Evolutionary conservation across 1,140 invertebrate genomes (phyloP).

Genomic region (Lordiphosa collinella): DNA sequence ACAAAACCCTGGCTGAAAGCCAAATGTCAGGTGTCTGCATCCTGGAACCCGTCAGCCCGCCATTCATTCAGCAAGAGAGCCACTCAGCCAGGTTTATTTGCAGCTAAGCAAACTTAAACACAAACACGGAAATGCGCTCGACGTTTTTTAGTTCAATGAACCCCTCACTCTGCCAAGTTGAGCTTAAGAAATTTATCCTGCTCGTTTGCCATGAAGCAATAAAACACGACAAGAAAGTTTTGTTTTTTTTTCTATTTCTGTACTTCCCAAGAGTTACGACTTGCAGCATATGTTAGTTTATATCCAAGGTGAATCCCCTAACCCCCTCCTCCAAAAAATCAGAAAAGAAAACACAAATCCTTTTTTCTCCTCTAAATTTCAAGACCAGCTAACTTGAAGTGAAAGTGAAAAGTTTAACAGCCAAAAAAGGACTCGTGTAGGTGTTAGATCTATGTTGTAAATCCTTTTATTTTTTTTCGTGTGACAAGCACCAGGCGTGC

Average conservation of each 20-base stretch:
- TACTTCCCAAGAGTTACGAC: conserved; percentile 30
- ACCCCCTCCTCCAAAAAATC: not conserved
- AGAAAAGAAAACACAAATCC: not conserved
- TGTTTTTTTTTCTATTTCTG: conserved; percentile 16
- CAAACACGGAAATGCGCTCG: conserved; percentile 60
- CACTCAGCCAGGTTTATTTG: conserved; percentile 65
- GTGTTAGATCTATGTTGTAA: conserved; percentile 51
- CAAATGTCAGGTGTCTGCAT: conserved; percentile 1
- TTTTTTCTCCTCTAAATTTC: not conserved
- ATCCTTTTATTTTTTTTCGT: conserved; percentile 38
- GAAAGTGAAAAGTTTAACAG: conserved; percentile 57
- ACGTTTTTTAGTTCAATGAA: conserved; percentile 65
- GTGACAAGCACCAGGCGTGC: conserved; percentile 33
- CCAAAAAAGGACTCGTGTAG: conserved; percentile 19
- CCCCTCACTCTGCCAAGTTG: conserved; percentile 26
- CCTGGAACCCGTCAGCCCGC: not conserved
- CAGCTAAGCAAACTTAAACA: conserved; percentile 50
- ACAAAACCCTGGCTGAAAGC: conserved; percentile 4
- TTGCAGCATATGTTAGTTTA: conserved; percentile 48
- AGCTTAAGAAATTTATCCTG: conserved; percentile 6
- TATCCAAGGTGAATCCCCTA: conserved; percentile 32
- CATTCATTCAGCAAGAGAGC: conserved; percentile 24
- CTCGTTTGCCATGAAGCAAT: conserved; percentile 25
- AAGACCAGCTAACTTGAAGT: not conserved
- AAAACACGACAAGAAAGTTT: conserved; percentile 40